phyloP scores from a whole-genome alignment of 2,888 invertebrate genomes.

The Meganola albula region DNA sequence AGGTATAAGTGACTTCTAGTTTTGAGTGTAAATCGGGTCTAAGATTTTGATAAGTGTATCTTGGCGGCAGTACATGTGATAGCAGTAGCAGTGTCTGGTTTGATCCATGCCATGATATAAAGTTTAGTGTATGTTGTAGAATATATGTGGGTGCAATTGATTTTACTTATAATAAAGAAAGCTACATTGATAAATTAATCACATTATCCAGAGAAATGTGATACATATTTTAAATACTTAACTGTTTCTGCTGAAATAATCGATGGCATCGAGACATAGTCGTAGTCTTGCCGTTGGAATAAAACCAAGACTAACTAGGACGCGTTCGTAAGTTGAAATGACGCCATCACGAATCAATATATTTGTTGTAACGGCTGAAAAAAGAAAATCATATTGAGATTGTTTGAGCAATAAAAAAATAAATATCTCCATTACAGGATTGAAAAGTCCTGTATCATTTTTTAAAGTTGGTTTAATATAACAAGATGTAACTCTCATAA shows the following conservation, averaged over 20 bases:
- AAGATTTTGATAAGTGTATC: too few species aligned
- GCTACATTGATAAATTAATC: too few species aligned
- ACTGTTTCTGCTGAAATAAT: constrained; percentile 83
- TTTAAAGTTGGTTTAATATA: too few species aligned
- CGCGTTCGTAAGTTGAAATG: constrained; percentile 77
- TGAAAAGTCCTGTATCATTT: neutral
- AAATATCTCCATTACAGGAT: neutral
- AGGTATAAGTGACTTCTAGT: too few species aligned
- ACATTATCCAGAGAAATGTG: constrained; percentile 5
- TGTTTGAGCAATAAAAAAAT: too few species aligned
- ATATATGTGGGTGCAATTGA: constrained; percentile 12
- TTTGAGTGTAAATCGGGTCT: too few species aligned
- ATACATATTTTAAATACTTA: constrained; percentile 35
- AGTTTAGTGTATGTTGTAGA: constrained; percentile 13
- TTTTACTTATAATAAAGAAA: constrained; percentile 9
- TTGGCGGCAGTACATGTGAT: too few species aligned
- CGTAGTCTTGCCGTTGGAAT: constrained; percentile 80
- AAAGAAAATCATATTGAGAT: too few species aligned
- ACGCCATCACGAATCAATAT: constrained; percentile 79
- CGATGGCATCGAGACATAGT: constrained; percentile 81
- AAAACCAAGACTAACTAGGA: constrained; percentile 77
- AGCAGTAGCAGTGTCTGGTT: constrained; percentile 16
- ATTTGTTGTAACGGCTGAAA: constrained; percentile 63
- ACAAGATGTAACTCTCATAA: neutral
- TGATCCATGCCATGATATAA: constrained; percentile 25